Conservation (phyloP, 37 sponge, comb jelly and placozoan genomes). For the Beroe ovata region DNA sequence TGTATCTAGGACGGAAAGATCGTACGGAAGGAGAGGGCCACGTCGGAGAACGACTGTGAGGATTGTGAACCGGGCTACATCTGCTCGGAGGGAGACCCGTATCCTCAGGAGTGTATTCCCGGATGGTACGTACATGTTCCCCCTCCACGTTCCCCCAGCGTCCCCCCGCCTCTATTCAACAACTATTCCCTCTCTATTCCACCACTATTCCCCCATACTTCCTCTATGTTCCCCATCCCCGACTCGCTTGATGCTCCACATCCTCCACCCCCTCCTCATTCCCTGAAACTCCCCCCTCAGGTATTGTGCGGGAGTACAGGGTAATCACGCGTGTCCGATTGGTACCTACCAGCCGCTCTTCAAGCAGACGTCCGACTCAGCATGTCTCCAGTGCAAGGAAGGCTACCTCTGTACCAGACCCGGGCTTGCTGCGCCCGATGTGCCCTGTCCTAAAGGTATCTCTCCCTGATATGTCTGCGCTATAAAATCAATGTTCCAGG, state of each 20-base stretch:
- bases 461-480: too few species aligned
- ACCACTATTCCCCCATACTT: too few species aligned
- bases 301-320: constrained; percentile 47
- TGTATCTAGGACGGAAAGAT: not conserved
- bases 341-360: constrained; percentile 43
- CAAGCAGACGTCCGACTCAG: not conserved
- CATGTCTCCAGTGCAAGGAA: constrained; percentile 1
- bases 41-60: constrained; percentile 50
- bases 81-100: constrained; percentile 60
- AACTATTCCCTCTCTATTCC: too few species aligned
- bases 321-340: constrained; percentile 23
- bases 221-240: too few species aligned
- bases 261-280: too few species aligned
- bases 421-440: constrained; percentile 23
- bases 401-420: constrained; percentile 37
- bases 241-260: too few species aligned
- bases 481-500: too few species aligned
- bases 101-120: constrained; percentile 54
- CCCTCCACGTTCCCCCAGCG: too few species aligned
- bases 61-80: constrained; percentile 66
- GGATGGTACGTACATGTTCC: constrained; percentile 61
- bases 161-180: too few species aligned
- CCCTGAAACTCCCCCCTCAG: not conserved
- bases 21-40: not conserved
- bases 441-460: constrained; percentile 64